Evolutionary conservation across 2,797 vertebrate species (phyloP).

Genomic region (Labroides dimidiatus): DNA sequence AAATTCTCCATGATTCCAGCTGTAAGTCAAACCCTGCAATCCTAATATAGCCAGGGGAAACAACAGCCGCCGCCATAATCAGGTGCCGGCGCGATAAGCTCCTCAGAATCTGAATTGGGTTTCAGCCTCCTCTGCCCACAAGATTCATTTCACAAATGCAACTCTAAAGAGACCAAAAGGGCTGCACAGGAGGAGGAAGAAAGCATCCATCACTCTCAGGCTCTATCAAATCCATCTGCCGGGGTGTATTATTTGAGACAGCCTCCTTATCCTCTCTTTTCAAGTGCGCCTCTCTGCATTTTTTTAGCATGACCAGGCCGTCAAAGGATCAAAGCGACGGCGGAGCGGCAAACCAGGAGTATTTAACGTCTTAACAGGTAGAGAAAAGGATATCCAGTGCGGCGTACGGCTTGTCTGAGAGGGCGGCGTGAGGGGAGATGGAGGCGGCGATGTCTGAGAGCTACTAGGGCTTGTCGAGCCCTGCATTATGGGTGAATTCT

Average conservation of each 20-base stretch:
- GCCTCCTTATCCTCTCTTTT: constrained; percentile 73
- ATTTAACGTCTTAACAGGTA: constrained; percentile 73
- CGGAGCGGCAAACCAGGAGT: constrained; percentile 49
- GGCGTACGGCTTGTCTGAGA: constrained; percentile 11
- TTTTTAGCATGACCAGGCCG: constrained; percentile 63
- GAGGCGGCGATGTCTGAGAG: constrained; percentile 5
- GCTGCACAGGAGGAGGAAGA: constrained; percentile 22
- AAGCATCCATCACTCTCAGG: constrained; percentile 44
- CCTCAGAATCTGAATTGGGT: constrained; percentile 49
- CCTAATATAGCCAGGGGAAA: constrained; percentile 62
- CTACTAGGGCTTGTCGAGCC: neutral
- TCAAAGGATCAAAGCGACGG: constrained; percentile 71
- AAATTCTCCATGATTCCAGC: constrained; percentile 56
- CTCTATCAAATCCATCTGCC: constrained; percentile 73
- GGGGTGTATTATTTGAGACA: constrained; percentile 71
- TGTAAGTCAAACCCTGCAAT: constrained; percentile 63
- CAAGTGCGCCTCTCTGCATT: constrained; percentile 70
- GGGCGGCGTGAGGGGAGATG: neutral
- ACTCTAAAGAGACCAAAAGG: constrained; percentile 61
- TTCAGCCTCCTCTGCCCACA: constrained; percentile 44
- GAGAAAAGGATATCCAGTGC: constrained; percentile 48
- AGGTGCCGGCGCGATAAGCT: constrained; percentile 51
- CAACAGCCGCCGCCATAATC: constrained; percentile 62
- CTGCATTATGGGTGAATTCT: too few species aligned
- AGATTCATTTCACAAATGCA: constrained; percentile 70